Evolutionary conservation across 2,888 invertebrate genomes (phyloP), one percentile per base, ranked within the genome.

Genomic region (Acronicta psi): DNA sequence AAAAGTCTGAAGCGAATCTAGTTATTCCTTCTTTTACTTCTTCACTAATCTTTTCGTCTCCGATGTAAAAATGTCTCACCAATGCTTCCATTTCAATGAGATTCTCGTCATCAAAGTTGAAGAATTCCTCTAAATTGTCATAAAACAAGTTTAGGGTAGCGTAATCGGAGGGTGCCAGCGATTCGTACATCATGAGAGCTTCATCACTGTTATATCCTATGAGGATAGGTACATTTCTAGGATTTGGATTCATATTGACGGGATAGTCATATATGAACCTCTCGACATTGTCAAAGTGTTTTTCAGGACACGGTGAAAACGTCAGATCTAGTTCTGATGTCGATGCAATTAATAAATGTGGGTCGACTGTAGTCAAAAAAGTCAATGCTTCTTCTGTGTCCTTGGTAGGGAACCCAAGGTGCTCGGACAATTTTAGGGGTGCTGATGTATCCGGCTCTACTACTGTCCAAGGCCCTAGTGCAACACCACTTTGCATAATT

Each of bases 401-500:
- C 4, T 66, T 57, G 1, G 86, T 80, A 3, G 45, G 20, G 8
- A 76, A 80, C 6, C 85, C 86, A 9, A 89, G 67, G 34, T 77
- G 58, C 29, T 77, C 55, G 0, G 87, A 80, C 20, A 89, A 53
- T 60, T 75, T 76, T 3, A 85, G 52, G 1, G 83, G 78, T 11
- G 73, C 71, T 8, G 70, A 65, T 0, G 31, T 44, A 38, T 85
- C 81, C 0, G 81, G 72, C 20, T 80, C 72, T 0, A 7, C 10
- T 5, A 86, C 42, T 3, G 55, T 54, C 67, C 75, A 75, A 0
- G 81, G 77, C 8, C 53, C 29, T 16, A 81, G 23, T 0, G 80
- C 54, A 8, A 72, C 69, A 0, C 86, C 87, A 57, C 87, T 89
- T 69, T 89, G 85, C 53, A 85, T 43, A 16, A 90, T 86, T 0